Conservation (phyloP, 2,888 invertebrate species). For the Antitype chi region DNA sequence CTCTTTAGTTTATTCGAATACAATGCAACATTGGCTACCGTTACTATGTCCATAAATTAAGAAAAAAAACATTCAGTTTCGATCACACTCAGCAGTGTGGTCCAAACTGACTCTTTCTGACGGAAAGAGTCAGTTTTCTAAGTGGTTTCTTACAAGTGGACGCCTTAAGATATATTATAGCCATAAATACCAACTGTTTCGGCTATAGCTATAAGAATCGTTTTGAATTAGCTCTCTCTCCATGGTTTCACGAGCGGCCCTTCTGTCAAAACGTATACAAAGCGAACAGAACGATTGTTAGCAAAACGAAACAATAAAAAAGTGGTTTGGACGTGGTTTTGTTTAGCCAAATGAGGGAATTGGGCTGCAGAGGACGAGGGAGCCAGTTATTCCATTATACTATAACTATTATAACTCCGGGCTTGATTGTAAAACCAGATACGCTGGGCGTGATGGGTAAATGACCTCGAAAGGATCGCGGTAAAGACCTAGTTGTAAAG, state of each 20-base stretch:
- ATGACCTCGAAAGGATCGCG: slow-evolving; percentile 52
- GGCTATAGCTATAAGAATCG: slow-evolving; percentile 25
- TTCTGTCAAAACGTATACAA: slow-evolving; percentile 45
- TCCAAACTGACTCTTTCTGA: background rate
- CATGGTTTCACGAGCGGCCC: slow-evolving; percentile 24
- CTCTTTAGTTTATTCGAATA: slow-evolving; percentile 7
- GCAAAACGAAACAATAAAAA: slow-evolving; percentile 66
- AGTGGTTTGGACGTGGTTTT: slow-evolving; percentile 59
- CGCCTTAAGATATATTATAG: slow-evolving; percentile 17
- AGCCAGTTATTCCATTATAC: slow-evolving; percentile 33
- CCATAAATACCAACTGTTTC: slow-evolving; percentile 34
- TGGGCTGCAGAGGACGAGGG: slow-evolving; percentile 49
- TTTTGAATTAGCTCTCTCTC: slow-evolving; percentile 38
- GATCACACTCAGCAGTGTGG: background rate
- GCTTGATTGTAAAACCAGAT: slow-evolving; percentile 52
- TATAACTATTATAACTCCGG: slow-evolving; percentile 37
- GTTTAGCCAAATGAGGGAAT: slow-evolving; percentile 65
- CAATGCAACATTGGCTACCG: background rate
- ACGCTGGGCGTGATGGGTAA: slow-evolving; percentile 45
- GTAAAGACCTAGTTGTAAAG: slow-evolving; percentile 29
- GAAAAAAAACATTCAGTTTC: background rate
- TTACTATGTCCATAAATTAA: background rate
- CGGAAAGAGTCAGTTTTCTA: background rate
- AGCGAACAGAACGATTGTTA: slow-evolving; percentile 46
- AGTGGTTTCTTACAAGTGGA: slow-evolving; percentile 19